These are phyloP conservation scores for Drosophila equinoxialis DNA, from an alignment of 1,140 invertebrate species.

Conservation along the genomic window DNA sequence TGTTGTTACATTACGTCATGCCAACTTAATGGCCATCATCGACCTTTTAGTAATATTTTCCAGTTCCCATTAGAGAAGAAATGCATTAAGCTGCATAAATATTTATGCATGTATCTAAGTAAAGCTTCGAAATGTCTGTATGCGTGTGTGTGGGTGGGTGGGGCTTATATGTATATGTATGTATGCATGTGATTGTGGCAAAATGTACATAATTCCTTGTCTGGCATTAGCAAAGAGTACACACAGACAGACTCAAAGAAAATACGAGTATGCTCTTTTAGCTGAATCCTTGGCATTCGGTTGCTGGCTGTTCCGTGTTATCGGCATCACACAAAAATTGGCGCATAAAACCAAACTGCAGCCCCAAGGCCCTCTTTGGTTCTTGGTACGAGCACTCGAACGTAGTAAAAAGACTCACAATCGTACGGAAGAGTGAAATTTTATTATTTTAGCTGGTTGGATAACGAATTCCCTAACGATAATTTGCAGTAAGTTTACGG, in stretches of 20 bases:
- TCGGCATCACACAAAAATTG: constrained; percentile 13
- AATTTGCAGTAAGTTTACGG: constrained; percentile 52
- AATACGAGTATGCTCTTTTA: background rate
- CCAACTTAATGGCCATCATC: background rate
- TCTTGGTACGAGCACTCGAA: background rate
- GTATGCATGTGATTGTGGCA: constrained; percentile 26
- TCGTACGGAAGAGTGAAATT: constrained; percentile 45
- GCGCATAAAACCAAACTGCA: constrained; percentile 40
- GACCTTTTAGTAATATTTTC: background rate
- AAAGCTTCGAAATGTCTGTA: background rate
- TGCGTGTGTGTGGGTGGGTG: background rate
- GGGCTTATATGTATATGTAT: background rate
- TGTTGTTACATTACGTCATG: background rate
- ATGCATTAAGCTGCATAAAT: constrained; percentile 59
- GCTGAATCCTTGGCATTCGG: background rate
- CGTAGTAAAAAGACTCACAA: constrained; percentile 8
- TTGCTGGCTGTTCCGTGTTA: constrained; percentile 9
- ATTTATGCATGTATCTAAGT: constrained; percentile 11
- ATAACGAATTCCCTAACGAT: constrained; percentile 58
- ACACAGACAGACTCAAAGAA: constrained; percentile 17
- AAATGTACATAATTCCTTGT: constrained; percentile 50
- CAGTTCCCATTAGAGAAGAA: constrained; percentile 8
- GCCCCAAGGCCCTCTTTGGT: constrained; percentile 7
- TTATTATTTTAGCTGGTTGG: constrained; percentile 57
- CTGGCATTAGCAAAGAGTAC: constrained; percentile 33